These are phyloP conservation scores for Sebastes nivosus DNA, from an alignment of 2,797 vertebrate species.

Conservation along the genomic window DNA sequence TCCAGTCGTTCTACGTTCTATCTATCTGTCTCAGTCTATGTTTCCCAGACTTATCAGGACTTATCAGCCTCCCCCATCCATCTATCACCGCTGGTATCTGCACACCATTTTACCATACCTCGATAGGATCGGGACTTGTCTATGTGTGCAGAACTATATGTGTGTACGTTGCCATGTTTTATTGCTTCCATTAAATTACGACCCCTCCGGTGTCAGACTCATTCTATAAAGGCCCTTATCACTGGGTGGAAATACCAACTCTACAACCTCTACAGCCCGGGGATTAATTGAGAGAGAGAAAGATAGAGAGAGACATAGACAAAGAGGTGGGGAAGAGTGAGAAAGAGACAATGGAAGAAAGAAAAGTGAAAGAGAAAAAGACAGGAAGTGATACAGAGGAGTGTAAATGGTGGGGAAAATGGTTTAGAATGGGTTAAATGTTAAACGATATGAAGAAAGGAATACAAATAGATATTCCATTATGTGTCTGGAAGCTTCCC, in stretches of 20 bases:
- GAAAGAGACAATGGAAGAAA: neutral
- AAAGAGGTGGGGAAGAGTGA: neutral
- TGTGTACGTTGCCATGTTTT: neutral
- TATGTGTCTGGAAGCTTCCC: neutral
- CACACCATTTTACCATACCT: constrained; percentile 22
- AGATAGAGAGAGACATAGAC: constrained; percentile 12
- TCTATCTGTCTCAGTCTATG: constrained; percentile 21
- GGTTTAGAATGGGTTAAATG: neutral
- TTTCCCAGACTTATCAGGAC: constrained; percentile 38
- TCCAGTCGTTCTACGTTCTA: constrained; percentile 23
- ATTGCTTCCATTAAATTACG: constrained; percentile 18
- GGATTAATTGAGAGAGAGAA: constrained; percentile 30
- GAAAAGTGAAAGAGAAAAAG: neutral
- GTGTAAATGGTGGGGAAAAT: neutral
- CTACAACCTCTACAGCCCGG: constrained; percentile 25
- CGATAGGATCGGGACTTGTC: constrained; percentile 20
- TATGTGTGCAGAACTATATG: neutral
- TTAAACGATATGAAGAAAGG: neutral
- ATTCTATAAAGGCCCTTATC: constrained; percentile 52
- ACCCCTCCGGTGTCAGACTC: constrained; percentile 49
- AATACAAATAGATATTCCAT: neutral
- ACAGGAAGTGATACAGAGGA: neutral
- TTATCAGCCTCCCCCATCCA: constrained; percentile 44
- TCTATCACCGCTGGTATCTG: constrained; percentile 41
- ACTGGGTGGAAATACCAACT: constrained; percentile 47